Evolutionary conservation across 2,113 vertebrate species (phyloP).

Genomic region (Cebidichthys violaceus): DNA sequence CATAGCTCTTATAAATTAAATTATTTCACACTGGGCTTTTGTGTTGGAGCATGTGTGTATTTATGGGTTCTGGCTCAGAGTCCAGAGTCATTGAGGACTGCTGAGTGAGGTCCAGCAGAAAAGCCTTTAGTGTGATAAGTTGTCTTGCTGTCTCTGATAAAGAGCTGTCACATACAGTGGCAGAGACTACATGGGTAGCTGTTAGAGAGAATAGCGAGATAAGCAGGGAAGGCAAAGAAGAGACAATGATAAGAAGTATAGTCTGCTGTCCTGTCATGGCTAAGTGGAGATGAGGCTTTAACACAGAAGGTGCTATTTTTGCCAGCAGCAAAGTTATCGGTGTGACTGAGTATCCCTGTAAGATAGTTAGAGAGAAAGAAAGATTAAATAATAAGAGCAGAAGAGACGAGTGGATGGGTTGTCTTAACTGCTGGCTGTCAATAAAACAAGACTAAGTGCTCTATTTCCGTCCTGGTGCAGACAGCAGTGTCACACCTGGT

Average conservation of each 20-base stretch:
- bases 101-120: constrained; percentile 26
- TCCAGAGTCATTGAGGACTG: background rate
- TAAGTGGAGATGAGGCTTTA: constrained; percentile 37
- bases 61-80: background rate
- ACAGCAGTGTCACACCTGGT: background rate
- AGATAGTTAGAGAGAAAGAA: no score
- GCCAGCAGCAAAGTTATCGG: constrained; percentile 42
- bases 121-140: constrained; percentile 50
- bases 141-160: constrained; percentile 56
- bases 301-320: constrained; percentile 60
- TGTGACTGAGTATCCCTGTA: constrained; percentile 22
- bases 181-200: constrained; percentile 6
- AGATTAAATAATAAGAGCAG: background rate
- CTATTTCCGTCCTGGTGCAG: background rate
- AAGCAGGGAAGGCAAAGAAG: constrained; percentile 20
- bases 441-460: background rate
- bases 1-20: background rate
- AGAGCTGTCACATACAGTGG: constrained; percentile 27
- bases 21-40: background rate
- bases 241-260: constrained; percentile 44
- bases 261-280: constrained; percentile 38
- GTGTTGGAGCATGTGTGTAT: constrained; percentile 10
- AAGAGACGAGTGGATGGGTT: background rate
- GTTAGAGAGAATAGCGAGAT: constrained; percentile 23
- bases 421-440: background rate